Evolutionary conservation across 2,888 invertebrate species (phyloP).

Genomic region (Spilarctia lutea): DNA sequence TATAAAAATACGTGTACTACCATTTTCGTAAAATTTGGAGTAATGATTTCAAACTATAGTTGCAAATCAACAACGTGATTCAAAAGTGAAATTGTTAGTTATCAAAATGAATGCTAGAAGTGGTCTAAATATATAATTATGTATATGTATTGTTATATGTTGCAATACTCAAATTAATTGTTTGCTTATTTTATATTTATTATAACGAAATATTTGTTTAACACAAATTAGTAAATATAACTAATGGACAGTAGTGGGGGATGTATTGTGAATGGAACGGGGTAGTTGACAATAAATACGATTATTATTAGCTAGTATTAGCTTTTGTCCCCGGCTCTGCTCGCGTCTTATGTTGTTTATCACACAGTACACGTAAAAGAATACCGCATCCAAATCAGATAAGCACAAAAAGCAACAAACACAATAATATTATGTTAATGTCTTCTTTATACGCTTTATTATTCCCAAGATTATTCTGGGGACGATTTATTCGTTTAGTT

Average conservation of each 20-base stretch:
- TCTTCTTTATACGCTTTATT: too few relatives aligned
- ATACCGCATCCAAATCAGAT: too few relatives aligned
- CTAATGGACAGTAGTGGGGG: conserved; percentile 38
- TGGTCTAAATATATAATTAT: conserved; percentile 17
- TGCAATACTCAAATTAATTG: conserved; percentile 51
- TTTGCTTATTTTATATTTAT: conserved; percentile 44
- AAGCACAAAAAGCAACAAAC: too few relatives aligned
- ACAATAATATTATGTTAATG: too few relatives aligned
- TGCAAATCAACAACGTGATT: not conserved
- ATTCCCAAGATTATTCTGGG: too few relatives aligned
- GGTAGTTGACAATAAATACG: conserved; percentile 25
- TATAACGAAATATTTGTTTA: conserved; percentile 30
- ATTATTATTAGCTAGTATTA: not conserved
- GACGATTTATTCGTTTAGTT: too few relatives aligned
- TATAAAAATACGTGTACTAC: too few relatives aligned
- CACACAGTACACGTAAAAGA: too few relatives aligned
- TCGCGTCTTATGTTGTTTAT: too few relatives aligned
- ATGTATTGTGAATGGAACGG: conserved; percentile 17
- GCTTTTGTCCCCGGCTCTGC: too few relatives aligned
- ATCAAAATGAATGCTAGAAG: conserved; percentile 27
- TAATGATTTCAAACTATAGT: not conserved
- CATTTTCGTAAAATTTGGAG: too few relatives aligned
- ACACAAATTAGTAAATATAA: conserved; percentile 38
- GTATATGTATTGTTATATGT: conserved; percentile 35
- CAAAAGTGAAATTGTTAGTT: not conserved